Conservation (phyloP, 2,113 vertebrate genomes). For the Misgurnus mizolepis region DNA sequence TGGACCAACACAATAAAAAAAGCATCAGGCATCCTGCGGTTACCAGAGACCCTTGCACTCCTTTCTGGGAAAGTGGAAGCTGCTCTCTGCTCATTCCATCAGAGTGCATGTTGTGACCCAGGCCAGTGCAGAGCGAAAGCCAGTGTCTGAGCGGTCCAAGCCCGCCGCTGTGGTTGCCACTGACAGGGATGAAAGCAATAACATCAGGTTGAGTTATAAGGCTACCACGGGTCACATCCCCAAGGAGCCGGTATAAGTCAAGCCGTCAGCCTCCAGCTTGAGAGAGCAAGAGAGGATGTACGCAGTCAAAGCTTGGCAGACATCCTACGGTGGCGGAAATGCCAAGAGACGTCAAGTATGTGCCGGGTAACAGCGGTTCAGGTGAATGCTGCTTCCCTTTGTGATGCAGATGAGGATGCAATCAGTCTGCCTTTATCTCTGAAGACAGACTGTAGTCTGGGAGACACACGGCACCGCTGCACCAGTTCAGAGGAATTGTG, state of each 20-base stretch:
- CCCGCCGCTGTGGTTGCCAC: neutral
- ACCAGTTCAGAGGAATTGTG: conserved; percentile 70
- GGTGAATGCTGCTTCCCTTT: conserved; percentile 73
- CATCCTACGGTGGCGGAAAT: conserved; percentile 63
- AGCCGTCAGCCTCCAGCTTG: conserved; percentile 31
- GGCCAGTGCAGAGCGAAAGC: neutral
- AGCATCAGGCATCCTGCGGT: conserved; percentile 1
- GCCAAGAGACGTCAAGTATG: conserved; percentile 64
- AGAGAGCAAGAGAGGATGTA: neutral
- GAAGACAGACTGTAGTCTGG: conserved; percentile 64
- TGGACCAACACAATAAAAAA: conserved; percentile 9
- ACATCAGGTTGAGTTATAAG: conserved; percentile 37
- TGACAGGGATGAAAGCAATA: conserved; percentile 42
- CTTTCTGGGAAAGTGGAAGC: conserved; percentile 18
- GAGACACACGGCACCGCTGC: conserved; percentile 64
- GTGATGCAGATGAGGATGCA: conserved; percentile 75
- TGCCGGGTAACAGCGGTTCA: conserved; percentile 61
- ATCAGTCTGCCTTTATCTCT: conserved; percentile 73
- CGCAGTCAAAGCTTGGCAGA: conserved; percentile 50
- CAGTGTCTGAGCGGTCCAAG: conserved; percentile 1
- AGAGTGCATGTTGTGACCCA: conserved; percentile 25
- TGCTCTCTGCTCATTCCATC: neutral
- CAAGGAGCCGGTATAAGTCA: conserved; percentile 31
- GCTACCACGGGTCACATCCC: conserved; percentile 15
- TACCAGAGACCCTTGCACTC: conserved; percentile 14